A percentile compares a stretch with the other conserved stretches of the same genome.
Evolutionary conservation across 1,140 invertebrate genomes (phyloP).

Genomic region (Heliconius himera): DNA sequence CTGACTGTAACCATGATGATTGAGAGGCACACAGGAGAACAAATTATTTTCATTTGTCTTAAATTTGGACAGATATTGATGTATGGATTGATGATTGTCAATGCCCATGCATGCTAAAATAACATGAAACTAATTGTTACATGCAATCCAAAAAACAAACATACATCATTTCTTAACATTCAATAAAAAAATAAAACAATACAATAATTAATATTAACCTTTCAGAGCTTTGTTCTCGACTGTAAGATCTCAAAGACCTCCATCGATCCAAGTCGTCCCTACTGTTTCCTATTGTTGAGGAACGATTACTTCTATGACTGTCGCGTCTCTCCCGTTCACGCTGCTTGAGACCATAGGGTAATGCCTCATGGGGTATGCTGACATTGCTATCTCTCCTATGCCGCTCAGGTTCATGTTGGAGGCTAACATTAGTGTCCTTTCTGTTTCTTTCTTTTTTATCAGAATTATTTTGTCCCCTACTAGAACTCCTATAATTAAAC

Average conservation of each 20-base stretch:
- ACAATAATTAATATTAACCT: slow-evolving; percentile 47
- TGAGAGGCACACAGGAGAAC: too few species aligned
- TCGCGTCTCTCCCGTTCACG: slow-evolving; percentile 68
- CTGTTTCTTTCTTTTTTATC: slow-evolving; percentile 69
- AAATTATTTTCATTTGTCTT: too few species aligned
- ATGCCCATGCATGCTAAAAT: too few species aligned
- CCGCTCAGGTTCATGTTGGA: slow-evolving; percentile 61
- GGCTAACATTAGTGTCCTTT: slow-evolving; percentile 68
- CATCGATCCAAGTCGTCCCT: slow-evolving; percentile 74
- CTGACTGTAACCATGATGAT: too few species aligned
- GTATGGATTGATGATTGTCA: too few species aligned
- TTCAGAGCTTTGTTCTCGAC: slow-evolving; percentile 74
- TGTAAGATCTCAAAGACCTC: slow-evolving; percentile 73
- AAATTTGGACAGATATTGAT: too few species aligned
- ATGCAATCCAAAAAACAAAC: too few species aligned
- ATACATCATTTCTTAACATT: not conserved
- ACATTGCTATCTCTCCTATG: slow-evolving; percentile 69
- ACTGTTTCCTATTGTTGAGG: slow-evolving; percentile 75
- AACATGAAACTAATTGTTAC: too few species aligned
- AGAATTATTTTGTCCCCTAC: slow-evolving; percentile 65
- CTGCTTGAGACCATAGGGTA: slow-evolving; percentile 54
- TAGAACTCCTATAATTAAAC: slow-evolving; percentile 60
- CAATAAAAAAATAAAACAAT: not conserved
- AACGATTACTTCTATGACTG: slow-evolving; percentile 72
- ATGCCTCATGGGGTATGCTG: slow-evolving; percentile 63